Evolutionary conservation across 2,888 invertebrate species (phyloP), one percentile per base, ranked within the genome.

Genomic region (Agrenia bidenticulata): DNA sequence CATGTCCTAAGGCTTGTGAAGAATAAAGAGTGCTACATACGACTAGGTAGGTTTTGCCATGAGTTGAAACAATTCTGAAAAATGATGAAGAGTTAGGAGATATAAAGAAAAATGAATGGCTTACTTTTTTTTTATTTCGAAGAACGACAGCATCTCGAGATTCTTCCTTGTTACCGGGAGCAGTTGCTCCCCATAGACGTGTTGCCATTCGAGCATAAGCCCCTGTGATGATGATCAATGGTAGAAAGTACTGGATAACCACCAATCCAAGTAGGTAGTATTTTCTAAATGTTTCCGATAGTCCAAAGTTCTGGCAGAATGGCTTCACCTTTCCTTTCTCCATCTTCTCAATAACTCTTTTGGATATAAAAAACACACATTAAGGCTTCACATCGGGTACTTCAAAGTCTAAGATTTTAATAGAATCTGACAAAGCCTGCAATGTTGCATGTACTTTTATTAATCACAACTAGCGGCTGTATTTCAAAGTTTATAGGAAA

Each of bases 71-170:
- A 32, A 32, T 32, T 32, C 11, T 32, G 5, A 32, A 32, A 32
- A 7, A 32, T 32, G 32, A 32, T 32, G 11, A 32, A 32, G 11
- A 32, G 32, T 32, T 32, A n/a, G n/a, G n/a, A n/a, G n/a, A n/a
- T n/a, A n/a, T n/a, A n/a, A n/a, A n/a, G n/a, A n/a, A n/a, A n/a
- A n/a, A n/a, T 32, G 32, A 32, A 32, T 4, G 32, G 32, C 80
- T 78, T 80, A 91, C 92, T 86, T 89, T 90, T 78, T 89, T 89
- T 79, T 90, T 91, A 78, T 92, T 92, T 76, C 85, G 86, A 81
- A 89, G 85, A 64, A 92, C 84, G 63, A 87, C 87, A n/a, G 89
- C 88, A 77, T 92, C 92, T 24, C 90, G 82, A 15, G 85, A 84
- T 79, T 89, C 88, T 77, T 89, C 87, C 0, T 89, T 89, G 77